These are phyloP conservation scores for Colossoma macropomum DNA, from an alignment of 2,113 vertebrate species.

Conservation along the genomic window DNA sequence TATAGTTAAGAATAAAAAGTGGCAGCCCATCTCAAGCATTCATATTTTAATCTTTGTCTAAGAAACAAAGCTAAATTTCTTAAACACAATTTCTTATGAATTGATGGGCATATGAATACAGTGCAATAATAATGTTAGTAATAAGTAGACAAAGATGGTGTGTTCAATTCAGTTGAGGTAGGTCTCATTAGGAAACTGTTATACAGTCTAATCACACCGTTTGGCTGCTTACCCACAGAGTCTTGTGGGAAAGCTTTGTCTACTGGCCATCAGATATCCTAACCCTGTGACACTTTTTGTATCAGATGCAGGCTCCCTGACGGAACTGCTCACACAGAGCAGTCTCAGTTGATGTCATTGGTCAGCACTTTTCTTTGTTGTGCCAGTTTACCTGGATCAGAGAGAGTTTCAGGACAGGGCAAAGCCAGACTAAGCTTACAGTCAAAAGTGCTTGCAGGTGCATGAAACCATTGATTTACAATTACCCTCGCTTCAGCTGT, in stretches of 20 bases:
- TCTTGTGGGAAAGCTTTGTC: neutral
- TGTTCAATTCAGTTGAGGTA: neutral
- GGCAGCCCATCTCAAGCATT: neutral
- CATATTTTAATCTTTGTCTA: neutral
- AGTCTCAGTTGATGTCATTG: too few species aligned
- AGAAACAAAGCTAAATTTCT: neutral
- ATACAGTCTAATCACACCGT: neutral
- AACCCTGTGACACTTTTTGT: neutral
- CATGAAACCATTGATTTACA: neutral
- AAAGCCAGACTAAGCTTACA: neutral
- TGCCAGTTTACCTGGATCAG: neutral
- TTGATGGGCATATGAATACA: neutral
- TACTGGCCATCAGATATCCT: neutral
- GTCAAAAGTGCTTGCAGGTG: neutral
- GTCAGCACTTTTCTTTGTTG: too few species aligned
- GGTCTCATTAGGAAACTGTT: neutral
- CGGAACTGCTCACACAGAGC: neutral
- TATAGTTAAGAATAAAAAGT: neutral
- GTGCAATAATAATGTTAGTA: neutral
- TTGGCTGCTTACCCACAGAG: neutral
- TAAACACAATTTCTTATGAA: neutral
- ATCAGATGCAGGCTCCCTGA: neutral
- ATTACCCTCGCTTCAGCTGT: too few species aligned
- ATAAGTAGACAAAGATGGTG: neutral
- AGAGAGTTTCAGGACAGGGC: too few species aligned